A percentile compares a stretch with the other conserved stretches of the same genome.
Evolutionary conservation across 64 coral and sea anemone genomes (phyloP).

Genomic region (Anthopleura sola): DNA sequence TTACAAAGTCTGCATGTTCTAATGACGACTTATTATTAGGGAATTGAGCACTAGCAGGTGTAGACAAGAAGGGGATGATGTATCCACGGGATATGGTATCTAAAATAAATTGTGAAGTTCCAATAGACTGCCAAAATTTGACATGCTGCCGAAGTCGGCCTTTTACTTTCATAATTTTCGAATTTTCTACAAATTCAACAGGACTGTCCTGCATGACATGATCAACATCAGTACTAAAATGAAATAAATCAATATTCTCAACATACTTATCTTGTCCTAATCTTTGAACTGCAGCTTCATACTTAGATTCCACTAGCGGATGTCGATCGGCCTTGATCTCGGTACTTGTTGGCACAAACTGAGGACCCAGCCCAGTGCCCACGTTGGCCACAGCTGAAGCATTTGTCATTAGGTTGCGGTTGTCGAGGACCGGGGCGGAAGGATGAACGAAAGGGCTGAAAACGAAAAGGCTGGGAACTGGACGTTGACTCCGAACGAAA

Average conservation of each 20-base stretch:
- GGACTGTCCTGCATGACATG: neutral
- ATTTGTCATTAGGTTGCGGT: constrained; percentile 1
- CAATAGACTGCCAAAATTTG: constrained; percentile 19
- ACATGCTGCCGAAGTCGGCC: constrained; percentile 1
- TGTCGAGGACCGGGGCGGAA: neutral
- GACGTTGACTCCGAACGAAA: no score
- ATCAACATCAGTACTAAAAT: neutral
- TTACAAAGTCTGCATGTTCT: constrained; percentile 52
- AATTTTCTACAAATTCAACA: no score
- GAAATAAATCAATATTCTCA: neutral
- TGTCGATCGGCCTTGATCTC: neutral
- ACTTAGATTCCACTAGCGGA: neutral
- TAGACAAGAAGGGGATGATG: constrained; percentile 58
- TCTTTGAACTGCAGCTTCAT: neutral
- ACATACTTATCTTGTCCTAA: constrained; percentile 2
- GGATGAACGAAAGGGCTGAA: no score
- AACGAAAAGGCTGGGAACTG: no score
- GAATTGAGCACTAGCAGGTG: constrained; percentile 25
- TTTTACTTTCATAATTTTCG: neutral
- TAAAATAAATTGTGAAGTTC: constrained; percentile 45
- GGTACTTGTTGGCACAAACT: neutral
- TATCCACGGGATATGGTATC: constrained; percentile 38
- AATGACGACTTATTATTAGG: constrained; percentile 61
- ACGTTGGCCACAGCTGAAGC: constrained; percentile 5
- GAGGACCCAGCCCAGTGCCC: no score